Evolutionary conservation across 2,797 vertebrate species (phyloP), one percentile per base, ranked within the genome.

Genomic region (Sebastiscus tertius): DNA sequence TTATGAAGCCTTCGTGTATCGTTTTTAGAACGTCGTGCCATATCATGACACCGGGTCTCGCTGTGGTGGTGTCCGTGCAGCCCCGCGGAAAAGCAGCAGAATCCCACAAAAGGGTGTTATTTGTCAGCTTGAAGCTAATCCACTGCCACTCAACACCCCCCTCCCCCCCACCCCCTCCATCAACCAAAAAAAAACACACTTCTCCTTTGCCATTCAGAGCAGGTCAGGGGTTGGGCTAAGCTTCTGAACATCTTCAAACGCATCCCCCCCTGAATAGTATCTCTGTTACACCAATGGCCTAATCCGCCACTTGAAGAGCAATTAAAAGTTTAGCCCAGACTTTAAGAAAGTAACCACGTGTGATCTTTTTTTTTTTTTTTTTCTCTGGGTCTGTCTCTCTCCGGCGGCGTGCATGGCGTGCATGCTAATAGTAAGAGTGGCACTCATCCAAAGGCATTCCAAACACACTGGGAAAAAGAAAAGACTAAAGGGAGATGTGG

Each of bases 261-360:
- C 87, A 81, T 83, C 90, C 91, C 56, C 24, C 74, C 81, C 76
- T 89, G 93, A 95, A 94, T 92, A 88, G 88, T 93, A 94, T 94
- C 89, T 93, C 87, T 92, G 89, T 93, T 93, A 89, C 90, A 91
- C 91, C 92, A 92, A 86, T 90, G 87, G 90, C 89, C 93, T 96
- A 95, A 95, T 96, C 93, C 90, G 26, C 84, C 89, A 93, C 93
- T 95, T 95, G 91, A 95, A 96, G 93, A 93, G 94, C 94, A 96
- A 96, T 96, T 96, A 95, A 95, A 95, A 96, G 93, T 96, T 95
- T 93, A 94, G 93, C 86, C 83, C 77, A 90, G 94, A 94, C 93
- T 95, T 95, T 92, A 92, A 89, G 77, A 93, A 92, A 94, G 91
- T 92, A 91, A 88, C 91, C 89, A 94, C 88, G 90, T 94, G 87